These are phyloP conservation scores for Neofelis nebulosa DNA, from an alignment of 2,113 vertebrate genomes.

Conservation along the genomic window DNA sequence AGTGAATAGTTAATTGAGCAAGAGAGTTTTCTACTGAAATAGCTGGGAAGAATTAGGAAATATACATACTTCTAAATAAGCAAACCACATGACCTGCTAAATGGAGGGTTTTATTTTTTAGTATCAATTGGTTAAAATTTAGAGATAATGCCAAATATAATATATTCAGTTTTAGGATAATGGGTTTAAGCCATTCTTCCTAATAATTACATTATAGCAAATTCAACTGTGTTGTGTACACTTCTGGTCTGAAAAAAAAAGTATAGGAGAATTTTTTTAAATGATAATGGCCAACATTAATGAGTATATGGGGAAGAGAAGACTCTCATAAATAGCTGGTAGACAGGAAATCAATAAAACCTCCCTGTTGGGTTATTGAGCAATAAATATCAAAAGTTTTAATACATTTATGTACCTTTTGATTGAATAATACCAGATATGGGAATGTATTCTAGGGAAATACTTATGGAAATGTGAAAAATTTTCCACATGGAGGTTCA, in stretches of 20 bases:
- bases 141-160: background rate
- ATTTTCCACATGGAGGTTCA: background rate
- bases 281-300: background rate
- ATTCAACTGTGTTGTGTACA: background rate
- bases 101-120: background rate
- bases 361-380: background rate
- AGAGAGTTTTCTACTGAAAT: background rate
- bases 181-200: background rate
- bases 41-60: background rate
- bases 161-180: background rate
- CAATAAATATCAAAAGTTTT: slow-evolving; percentile 26
- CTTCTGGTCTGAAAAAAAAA: background rate
- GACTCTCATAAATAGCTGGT: background rate
- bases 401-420: background rate
- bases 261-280: background rate
- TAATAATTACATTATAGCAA: background rate
- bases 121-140: background rate
- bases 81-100: background rate
- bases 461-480: background rate
- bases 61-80: background rate
- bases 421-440: background rate
- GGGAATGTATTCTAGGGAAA: slow-evolving; percentile 36
- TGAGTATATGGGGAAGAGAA: background rate
- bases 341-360: slow-evolving; percentile 9
- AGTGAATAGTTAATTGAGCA: background rate